These are phyloP conservation scores for Octopus sinensis DNA, from an alignment of 1,140 invertebrate species.

Conservation along the genomic window DNA sequence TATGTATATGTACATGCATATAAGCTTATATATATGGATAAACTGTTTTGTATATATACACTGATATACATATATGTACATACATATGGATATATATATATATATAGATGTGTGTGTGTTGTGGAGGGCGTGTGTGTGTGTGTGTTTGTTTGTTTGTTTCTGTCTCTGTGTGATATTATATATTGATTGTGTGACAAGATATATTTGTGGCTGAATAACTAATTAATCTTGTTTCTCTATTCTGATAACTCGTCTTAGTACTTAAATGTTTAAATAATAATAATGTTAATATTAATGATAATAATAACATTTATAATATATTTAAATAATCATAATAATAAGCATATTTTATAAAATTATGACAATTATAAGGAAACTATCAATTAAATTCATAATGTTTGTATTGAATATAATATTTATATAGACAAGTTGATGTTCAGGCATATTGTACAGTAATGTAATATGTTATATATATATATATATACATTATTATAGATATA, in stretches of 20 bases:
- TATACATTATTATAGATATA: background rate
- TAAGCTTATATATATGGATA: background rate
- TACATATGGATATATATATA: background rate
- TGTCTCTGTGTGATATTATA: background rate
- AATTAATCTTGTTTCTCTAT: background rate
- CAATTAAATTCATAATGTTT: background rate
- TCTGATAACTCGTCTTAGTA: background rate
- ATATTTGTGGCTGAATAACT: background rate
- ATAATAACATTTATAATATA: background rate
- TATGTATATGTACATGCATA: background rate
- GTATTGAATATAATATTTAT: background rate
- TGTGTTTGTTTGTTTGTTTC: background rate
- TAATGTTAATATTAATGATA: background rate
- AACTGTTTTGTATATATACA: background rate
- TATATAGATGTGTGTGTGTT: background rate
- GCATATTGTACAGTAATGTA: background rate
- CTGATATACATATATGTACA: background rate
- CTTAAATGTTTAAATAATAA: background rate
- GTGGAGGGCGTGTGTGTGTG: background rate
- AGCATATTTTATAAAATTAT: background rate
- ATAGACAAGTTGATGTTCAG: background rate
- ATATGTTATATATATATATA: background rate
- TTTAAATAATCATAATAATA: background rate
- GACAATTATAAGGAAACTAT: background rate
- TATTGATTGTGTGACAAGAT: background rate